Evolutionary conservation across 2,797 vertebrate species (phyloP), one percentile per base, ranked within the genome.

Genomic region (Sebastes cheni): DNA sequence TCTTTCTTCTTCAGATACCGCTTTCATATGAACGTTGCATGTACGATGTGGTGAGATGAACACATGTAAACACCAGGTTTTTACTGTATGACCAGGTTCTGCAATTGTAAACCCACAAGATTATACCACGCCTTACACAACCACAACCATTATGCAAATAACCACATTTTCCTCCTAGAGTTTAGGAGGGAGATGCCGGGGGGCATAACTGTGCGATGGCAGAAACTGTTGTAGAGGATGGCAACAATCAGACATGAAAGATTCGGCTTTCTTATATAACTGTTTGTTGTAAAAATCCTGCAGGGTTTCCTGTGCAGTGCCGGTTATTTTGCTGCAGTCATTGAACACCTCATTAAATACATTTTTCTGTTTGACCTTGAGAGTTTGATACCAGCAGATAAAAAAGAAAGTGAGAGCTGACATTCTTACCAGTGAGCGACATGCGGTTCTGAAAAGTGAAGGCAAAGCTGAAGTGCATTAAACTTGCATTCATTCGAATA

Each of bases 401-500:
- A 18, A 59, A 29, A 25, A 59, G 56, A 29, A 59, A 16, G 56
- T 59, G 56, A 59, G 56, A 7, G 7, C 52, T 23, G 52, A 52
- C 42, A 2, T 46, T 46, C 14, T 46, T 46, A 52, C 50, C 50
- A 52, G 50, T 20, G 18, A 20, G 50, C 20, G 16, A 46, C 14
- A 0, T 46, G 0, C 14, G 1, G 42, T 46, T 46, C 42, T 46
- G 14, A 46, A 46, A 46, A 46, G 42, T 46, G 42, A 46, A 46
- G 14, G 0, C 42, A 46, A 46, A 0, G 42, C 42, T 46, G 42
- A 46, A 46, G 42, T 46, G 14, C 42, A 1, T 46, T 46, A 46
- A 46, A 46, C 42, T 46, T 46, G 14, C 14, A 46, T 46, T 46
- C 14, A 0, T 42, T 42, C 39, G 0, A 42, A 42, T 0, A 16